A percentile compares a stretch with the other conserved stretches of the same genome.
Evolutionary conservation across 1,140 invertebrate species (phyloP).

Genomic region (Capitella teleta): DNA sequence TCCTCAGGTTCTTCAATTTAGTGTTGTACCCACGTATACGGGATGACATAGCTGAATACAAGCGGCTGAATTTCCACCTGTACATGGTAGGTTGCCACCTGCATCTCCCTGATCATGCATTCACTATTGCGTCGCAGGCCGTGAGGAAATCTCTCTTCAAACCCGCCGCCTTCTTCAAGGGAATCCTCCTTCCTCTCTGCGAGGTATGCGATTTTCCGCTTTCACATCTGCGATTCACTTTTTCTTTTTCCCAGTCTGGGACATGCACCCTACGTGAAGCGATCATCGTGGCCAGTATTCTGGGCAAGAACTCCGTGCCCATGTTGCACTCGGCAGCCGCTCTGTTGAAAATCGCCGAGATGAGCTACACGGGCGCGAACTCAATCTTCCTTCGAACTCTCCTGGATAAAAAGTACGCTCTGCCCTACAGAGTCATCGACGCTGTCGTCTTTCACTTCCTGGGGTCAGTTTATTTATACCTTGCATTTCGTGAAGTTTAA

Average conservation of each 20-base stretch:
- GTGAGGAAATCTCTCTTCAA: constrained; percentile 88
- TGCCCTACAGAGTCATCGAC: constrained; percentile 91
- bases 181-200: constrained; percentile 79
- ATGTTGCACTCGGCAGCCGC: constrained; percentile 93
- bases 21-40: constrained; percentile 82
- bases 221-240: background rate
- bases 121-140: constrained; percentile 46
- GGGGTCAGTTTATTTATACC: constrained; percentile 52
- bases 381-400: constrained; percentile 90
- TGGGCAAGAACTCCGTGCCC: constrained; percentile 84
- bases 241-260: constrained; percentile 53
- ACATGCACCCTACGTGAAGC: constrained; percentile 91
- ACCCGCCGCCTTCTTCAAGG: constrained; percentile 98
- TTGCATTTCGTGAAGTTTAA: too few species aligned
- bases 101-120: background rate
- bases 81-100: constrained; percentile 54
- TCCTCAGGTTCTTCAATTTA: constrained; percentile 74
- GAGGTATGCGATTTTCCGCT: constrained; percentile 57
- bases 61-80: constrained; percentile 90
- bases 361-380: constrained; percentile 95
- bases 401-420: constrained; percentile 95
- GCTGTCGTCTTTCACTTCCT: constrained; percentile 92
- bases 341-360: constrained; percentile 77
- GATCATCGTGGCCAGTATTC: constrained; percentile 82
- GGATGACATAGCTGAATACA: constrained; percentile 91